A percentile compares a stretch with the other conserved stretches of the same genome.
Conservation (phyloP, 2,888 invertebrate genomes). For the Tyria jacobaeae region DNA sequence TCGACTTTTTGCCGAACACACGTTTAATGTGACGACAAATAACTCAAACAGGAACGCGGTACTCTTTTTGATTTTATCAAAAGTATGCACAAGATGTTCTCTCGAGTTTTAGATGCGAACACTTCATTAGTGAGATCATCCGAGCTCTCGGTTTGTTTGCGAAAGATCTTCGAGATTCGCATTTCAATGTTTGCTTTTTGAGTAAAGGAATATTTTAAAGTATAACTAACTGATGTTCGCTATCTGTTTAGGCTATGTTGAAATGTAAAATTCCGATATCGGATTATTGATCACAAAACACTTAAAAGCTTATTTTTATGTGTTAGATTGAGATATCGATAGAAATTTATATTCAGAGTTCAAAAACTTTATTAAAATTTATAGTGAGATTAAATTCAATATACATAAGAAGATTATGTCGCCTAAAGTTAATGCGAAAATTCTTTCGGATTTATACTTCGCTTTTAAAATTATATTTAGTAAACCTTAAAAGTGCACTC, state of each 20-base stretch:
- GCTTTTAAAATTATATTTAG: constrained; percentile 14
- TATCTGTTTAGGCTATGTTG: constrained; percentile 23
- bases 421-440: constrained; percentile 31
- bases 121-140: constrained; percentile 82
- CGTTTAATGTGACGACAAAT: constrained; percentile 85
- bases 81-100: constrained; percentile 67
- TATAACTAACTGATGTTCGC: constrained; percentile 28
- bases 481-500: constrained; percentile 5
- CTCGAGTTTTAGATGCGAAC: constrained; percentile 72
- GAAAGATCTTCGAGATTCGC: constrained; percentile 58
- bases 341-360: constrained; percentile 31
- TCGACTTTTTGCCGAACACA: constrained; percentile 81
- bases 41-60: constrained; percentile 77
- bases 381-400: constrained; percentile 34
- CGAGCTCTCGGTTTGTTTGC: constrained; percentile 59
- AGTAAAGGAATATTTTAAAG: constrained; percentile 38
- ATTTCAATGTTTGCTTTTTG: constrained; percentile 58
- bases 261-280: constrained; percentile 16
- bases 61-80: constrained; percentile 80
- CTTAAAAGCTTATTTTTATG: constrained; percentile 37
- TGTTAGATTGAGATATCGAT: constrained; percentile 34
- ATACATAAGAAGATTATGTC: constrained; percentile 35
- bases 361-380: constrained; percentile 30
- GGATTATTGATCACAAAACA: constrained; percentile 30
- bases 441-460: constrained; percentile 20